These are phyloP conservation scores for Glossophaga mutica DNA, from an alignment of 2,797 vertebrate genomes.

Conservation along the genomic window DNA sequence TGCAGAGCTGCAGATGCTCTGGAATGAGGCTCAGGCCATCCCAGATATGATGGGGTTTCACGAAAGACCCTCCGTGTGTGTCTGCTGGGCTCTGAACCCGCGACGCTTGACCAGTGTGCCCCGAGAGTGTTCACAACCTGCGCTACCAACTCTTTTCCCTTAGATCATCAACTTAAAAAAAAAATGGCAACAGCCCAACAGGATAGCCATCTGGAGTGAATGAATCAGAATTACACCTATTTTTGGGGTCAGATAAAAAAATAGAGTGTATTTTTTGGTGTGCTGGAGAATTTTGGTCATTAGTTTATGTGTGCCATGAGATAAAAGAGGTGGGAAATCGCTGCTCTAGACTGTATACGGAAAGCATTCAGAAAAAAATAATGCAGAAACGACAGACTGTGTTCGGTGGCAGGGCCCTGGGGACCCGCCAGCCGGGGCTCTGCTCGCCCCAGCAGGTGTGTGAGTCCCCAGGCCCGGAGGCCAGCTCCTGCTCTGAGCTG, in stretches of 20 bases:
- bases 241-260: neutral
- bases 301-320: neutral
- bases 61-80: no score
- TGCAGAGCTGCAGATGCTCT: no score
- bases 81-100: neutral
- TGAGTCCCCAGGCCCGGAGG: neutral
- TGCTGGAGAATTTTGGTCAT: neutral
- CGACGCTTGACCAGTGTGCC: fast-evolving
- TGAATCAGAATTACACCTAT: neutral
- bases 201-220: neutral
- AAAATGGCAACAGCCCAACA: neutral
- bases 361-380: neutral
- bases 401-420: neutral
- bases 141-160: neutral
- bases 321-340: neutral
- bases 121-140: neutral
- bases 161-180: neutral
- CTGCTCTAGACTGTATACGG: neutral
- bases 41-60: no score
- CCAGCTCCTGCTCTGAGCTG: neutral
- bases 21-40: neutral
- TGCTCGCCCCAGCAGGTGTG: neutral
- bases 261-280: neutral
- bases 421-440: neutral
- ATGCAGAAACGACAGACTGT: neutral